These are phyloP conservation scores for Melipona quadrifasciata DNA, from an alignment of 1,140 invertebrate species.

Conservation along the genomic window DNA sequence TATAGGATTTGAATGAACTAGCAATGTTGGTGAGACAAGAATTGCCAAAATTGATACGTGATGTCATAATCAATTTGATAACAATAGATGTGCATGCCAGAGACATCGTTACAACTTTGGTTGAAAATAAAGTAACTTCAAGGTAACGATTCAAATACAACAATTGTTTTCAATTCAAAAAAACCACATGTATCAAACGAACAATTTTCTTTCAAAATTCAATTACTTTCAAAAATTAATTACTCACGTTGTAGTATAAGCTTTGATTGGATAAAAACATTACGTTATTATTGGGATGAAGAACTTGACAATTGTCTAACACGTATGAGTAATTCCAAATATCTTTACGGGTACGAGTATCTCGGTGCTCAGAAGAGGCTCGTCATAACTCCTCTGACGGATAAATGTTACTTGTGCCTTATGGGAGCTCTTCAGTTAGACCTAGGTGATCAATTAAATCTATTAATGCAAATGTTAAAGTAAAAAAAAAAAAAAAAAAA, in stretches of 20 bases:
- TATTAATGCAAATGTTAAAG: slow-evolving; percentile 70
- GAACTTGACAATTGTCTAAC: slow-evolving; percentile 89
- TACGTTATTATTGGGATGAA: slow-evolving; percentile 95
- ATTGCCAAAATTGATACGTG: slow-evolving; percentile 86
- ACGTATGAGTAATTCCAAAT: slow-evolving; percentile 89
- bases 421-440: slow-evolving; percentile 94
- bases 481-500: neutral
- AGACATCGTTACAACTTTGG: slow-evolving; percentile 90
- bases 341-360: slow-evolving; percentile 96
- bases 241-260: slow-evolving; percentile 81
- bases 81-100: slow-evolving; percentile 94
- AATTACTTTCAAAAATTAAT: neutral
- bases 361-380: slow-evolving; percentile 91
- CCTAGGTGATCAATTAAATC: slow-evolving; percentile 88
- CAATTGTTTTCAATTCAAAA: neutral
- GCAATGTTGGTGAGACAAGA: slow-evolving; percentile 89
- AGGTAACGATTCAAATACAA: slow-evolving; percentile 79
- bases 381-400: slow-evolving; percentile 91
- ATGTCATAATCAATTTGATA: slow-evolving; percentile 91
- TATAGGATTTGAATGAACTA: slow-evolving; percentile 88
- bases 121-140: slow-evolving; percentile 84
- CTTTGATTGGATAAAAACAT: slow-evolving; percentile 95
- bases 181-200: neutral
- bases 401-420: slow-evolving; percentile 93
- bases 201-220: neutral